phyloP scores from a whole-genome alignment of 2,888 invertebrate genomes.

The Caenorhabditis wallacei region DNA sequence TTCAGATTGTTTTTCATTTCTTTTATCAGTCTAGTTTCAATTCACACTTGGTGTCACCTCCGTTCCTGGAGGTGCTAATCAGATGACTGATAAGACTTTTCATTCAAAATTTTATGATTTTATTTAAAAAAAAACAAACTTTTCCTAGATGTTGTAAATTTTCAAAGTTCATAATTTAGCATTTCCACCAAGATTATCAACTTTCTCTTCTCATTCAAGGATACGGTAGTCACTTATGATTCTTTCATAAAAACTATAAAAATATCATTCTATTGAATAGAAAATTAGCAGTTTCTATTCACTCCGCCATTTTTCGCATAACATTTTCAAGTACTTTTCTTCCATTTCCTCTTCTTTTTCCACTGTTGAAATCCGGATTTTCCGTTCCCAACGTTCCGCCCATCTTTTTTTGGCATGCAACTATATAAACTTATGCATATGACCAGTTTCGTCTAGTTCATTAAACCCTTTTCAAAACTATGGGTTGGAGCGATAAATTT shows the following conservation, averaged over 20 bases:
- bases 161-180: neutral
- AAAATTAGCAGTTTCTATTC: conserved; percentile 33
- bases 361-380: conserved; percentile 42
- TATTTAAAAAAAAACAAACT: neutral
- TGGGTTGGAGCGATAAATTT: conserved; percentile 32
- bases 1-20: neutral
- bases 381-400: conserved; percentile 23
- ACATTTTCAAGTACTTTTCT: conserved; percentile 48
- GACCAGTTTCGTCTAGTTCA: conserved; percentile 24
- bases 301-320: conserved; percentile 11
- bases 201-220: neutral
- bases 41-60: conserved; percentile 2
- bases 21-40: conserved; percentile 4
- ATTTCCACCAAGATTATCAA: neutral
- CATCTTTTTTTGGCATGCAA: conserved; percentile 15
- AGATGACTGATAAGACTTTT: conserved; percentile 19
- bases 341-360: conserved; percentile 12
- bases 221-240: conserved; percentile 22
- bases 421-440: conserved; percentile 38
- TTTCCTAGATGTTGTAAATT: neutral
- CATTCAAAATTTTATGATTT: neutral
- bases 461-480: conserved; percentile 5
- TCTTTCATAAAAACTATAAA: conserved; percentile 2
- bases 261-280: conserved; percentile 10
- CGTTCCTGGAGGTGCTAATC: conserved; percentile 19